Evolutionary conservation across 2,888 invertebrate species (phyloP), one percentile per base, ranked within the genome.

Genomic region (Drosophila phalerata): DNA sequence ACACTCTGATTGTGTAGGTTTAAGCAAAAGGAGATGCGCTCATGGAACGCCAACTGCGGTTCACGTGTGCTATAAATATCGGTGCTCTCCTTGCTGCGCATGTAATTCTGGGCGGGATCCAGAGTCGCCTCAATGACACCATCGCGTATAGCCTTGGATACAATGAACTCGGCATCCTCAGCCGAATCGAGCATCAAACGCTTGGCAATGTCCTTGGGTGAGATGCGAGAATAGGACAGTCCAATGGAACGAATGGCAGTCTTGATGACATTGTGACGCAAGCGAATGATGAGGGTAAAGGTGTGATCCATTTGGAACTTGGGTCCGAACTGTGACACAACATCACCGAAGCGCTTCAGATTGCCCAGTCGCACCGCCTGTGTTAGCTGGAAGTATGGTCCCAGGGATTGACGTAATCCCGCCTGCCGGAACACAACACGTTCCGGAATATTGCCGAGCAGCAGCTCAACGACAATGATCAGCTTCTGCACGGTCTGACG

Each of bases 1-100:
- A 99, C 99, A 93, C 99, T 99, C 93, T 99, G 98, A 93, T 99
- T 99, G 91, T 99, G 99, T 79, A 99, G 95, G 93, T 99, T 98
- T 77, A 99, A 94, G 90, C 99, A 99, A 93, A 99, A 99, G 2
- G 97, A 97, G 88, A 99, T 99, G 85, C 99, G 95, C 92, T 99
- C 97, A 93, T 99, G 98, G 93, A 99, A 99, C 65, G 98, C 98
- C 73, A 98, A 93, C 90, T 98, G 97, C 0, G 99, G 99, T 92
- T 99, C 99, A 75, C 97, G 95, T 0, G 99, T 99, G 89, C 98
- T 97, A 92, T 99, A 99, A 79, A 99, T 96, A 92, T 99, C 99
- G 1, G 97, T 97, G 75, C 98, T 98, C 92, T 99, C 99, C 92
- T 98, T 98, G 91, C 98, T 99, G 79, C 98, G 96, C 96, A 99